Evolutionary conservation across 2,113 vertebrate genomes (phyloP).

Genomic region (Nothobranchius kuhntae): DNA sequence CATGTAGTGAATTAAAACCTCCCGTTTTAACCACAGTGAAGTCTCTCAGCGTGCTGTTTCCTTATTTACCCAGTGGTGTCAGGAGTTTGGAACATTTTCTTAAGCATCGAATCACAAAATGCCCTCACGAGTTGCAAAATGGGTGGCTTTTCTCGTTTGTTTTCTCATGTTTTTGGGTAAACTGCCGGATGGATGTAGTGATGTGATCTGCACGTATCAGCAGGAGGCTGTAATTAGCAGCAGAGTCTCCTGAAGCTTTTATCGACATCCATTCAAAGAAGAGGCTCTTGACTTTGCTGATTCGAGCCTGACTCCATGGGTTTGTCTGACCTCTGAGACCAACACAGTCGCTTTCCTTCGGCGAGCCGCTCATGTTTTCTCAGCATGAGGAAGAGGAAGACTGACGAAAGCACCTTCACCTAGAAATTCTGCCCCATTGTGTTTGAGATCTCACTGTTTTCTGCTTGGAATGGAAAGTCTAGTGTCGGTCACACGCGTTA

Average conservation of each 20-base stretch:
- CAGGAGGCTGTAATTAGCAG: conserved; percentile 66
- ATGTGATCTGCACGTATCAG: conserved; percentile 71
- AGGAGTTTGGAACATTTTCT: conserved; percentile 30
- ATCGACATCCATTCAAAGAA: conserved; percentile 30
- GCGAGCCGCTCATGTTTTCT: conserved; percentile 47
- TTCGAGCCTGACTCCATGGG: conserved; percentile 52
- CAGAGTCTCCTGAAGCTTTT: conserved; percentile 51
- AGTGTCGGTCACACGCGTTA: background rate
- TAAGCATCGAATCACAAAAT: conserved; percentile 11
- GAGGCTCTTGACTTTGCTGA: conserved; percentile 54
- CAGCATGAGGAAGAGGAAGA: conserved; percentile 61
- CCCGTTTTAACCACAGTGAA: conserved; percentile 44
- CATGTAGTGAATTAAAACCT: conserved; percentile 36
- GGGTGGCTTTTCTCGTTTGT: too few relatives aligned
- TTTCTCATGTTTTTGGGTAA: conserved; percentile 28
- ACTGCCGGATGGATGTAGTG: conserved; percentile 42
- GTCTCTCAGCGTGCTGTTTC: conserved; percentile 43
- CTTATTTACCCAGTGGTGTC: conserved; percentile 39
- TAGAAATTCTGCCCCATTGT: conserved; percentile 48
- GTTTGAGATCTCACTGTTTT: conserved; percentile 40
- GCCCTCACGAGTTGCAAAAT: conserved; percentile 2
- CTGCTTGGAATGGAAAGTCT: conserved; percentile 45
- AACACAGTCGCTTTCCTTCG: conserved; percentile 35
- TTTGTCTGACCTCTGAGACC: conserved; percentile 40
- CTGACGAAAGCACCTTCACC: conserved; percentile 58